phyloP scores from a whole-genome alignment of 2,113 vertebrate genomes.

The Trogon melanurus region DNA sequence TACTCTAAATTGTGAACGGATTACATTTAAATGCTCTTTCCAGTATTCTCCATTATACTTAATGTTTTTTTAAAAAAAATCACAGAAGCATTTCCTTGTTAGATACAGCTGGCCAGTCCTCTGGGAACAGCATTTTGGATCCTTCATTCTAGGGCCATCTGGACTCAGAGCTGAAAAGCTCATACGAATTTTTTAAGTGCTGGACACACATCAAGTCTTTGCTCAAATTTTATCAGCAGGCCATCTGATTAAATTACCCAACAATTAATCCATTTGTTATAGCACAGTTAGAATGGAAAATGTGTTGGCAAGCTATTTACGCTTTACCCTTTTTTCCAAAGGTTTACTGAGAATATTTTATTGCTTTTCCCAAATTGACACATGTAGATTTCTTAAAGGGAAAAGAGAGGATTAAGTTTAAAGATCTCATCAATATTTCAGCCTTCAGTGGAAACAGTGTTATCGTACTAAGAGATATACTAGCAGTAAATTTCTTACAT shows the following conservation, averaged over 20 bases:
- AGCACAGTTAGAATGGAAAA: not conserved
- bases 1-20: conserved; percentile 19
- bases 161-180: conserved; percentile 7
- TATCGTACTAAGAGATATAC: not conserved
- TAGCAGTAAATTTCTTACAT: not conserved
- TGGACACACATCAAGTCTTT: conserved; percentile 20
- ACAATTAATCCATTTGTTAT: conserved; percentile 42
- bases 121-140: conserved; percentile 40
- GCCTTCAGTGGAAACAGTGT: not conserved
- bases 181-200: conserved; percentile 14
- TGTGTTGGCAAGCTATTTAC: not conserved
- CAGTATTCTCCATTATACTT: conserved; percentile 25
- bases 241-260: conserved; percentile 35
- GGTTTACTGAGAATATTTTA: not conserved
- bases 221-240: conserved; percentile 34
- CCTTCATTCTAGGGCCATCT: conserved; percentile 53
- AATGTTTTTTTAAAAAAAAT: conserved; percentile 12
- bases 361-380: not conserved
- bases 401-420: not conserved
- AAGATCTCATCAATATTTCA: not conserved
- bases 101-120: conserved; percentile 31
- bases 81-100: conserved; percentile 28
- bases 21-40: conserved; percentile 36
- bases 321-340: not conserved
- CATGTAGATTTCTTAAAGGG: not conserved